Percentiles rank a stretch among this genome's conserved stretches.
Evolutionary conservation across 2,113 vertebrate genomes (phyloP).

Genomic region (Albula glossodonta): DNA sequence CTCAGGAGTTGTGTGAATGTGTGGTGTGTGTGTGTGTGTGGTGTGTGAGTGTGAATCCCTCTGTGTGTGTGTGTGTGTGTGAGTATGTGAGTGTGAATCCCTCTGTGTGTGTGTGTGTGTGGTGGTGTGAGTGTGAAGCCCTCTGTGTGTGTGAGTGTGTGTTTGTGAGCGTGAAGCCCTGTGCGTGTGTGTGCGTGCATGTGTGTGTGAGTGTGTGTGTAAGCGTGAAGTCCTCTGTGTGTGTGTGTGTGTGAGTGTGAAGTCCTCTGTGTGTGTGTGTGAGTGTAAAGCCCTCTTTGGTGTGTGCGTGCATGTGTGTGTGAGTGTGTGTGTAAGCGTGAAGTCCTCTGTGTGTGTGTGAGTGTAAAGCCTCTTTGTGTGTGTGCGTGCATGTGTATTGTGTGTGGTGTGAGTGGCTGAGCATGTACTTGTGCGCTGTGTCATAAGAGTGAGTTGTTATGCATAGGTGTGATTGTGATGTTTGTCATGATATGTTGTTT

Average conservation of each 20-base stretch:
- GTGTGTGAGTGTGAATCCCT: neutral
- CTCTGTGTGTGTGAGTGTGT: conserved; percentile 12
- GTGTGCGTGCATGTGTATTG: too few species aligned
- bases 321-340: neutral
- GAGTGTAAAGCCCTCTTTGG: neutral
- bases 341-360: too few species aligned
- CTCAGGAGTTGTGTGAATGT: neutral
- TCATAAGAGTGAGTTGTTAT: neutral
- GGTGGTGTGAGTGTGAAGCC: neutral
- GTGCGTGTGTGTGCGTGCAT: neutral
- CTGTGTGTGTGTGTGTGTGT: neutral
- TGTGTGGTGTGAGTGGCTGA: neutral
- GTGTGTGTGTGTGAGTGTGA: conserved; percentile 20
- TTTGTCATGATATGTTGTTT: too few species aligned
- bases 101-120: neutral
- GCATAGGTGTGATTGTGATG: too few species aligned
- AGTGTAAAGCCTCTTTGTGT: too few species aligned
- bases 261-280: neutral
- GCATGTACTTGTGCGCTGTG: too few species aligned
- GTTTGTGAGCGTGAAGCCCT: conserved; percentile 18
- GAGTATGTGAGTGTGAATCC: neutral
- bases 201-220: neutral
- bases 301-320: too few species aligned
- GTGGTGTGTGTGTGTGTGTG: neutral
- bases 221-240: neutral